These are phyloP conservation scores for Meiosimyza platycephala DNA, from an alignment of 2,888 invertebrate genomes.

Conservation along the genomic window DNA sequence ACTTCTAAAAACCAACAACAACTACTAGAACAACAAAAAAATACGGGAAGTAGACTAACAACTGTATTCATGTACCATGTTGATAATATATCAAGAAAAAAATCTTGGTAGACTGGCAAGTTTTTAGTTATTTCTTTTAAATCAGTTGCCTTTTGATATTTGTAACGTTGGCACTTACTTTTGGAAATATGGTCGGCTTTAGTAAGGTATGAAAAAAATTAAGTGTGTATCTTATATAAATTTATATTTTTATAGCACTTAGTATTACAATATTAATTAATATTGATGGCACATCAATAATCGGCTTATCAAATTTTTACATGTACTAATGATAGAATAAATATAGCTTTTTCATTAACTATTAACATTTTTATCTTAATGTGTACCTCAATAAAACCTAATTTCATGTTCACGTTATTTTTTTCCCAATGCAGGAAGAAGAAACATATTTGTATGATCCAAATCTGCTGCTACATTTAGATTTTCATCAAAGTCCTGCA, in stretches of 20 bases:
- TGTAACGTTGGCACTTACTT: conserved; percentile 52
- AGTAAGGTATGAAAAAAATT: background rate
- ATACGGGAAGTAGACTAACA: background rate
- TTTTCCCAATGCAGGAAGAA: conserved; percentile 65
- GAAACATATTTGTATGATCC: conserved; percentile 74
- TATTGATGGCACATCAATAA: too few relatives aligned
- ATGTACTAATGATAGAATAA: too few relatives aligned
- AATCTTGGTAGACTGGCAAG: too few relatives aligned
- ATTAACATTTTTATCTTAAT: conserved; percentile 2
- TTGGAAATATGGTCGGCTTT: conserved; percentile 19
- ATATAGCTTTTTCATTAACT: background rate
- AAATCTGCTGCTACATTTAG: conserved; percentile 73
- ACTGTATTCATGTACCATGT: background rate
- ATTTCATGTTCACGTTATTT: conserved; percentile 15
- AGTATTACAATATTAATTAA: too few relatives aligned
- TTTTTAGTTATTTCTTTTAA: conserved; percentile 1
- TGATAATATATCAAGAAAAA: too few relatives aligned
- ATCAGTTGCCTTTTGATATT: conserved; percentile 42
- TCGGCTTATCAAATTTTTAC: too few relatives aligned
- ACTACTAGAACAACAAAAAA: background rate
- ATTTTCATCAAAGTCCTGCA: conserved; percentile 74
- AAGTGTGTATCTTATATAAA: too few relatives aligned
- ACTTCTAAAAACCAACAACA: conserved; percentile 5
- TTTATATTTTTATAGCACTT: too few relatives aligned
- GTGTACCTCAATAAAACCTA: background rate